Percentiles rank a stretch among this genome's conserved stretches.
Conservation (phyloP, 1,140 invertebrate species). For the Phymorhynchus buccinoides region DNA sequence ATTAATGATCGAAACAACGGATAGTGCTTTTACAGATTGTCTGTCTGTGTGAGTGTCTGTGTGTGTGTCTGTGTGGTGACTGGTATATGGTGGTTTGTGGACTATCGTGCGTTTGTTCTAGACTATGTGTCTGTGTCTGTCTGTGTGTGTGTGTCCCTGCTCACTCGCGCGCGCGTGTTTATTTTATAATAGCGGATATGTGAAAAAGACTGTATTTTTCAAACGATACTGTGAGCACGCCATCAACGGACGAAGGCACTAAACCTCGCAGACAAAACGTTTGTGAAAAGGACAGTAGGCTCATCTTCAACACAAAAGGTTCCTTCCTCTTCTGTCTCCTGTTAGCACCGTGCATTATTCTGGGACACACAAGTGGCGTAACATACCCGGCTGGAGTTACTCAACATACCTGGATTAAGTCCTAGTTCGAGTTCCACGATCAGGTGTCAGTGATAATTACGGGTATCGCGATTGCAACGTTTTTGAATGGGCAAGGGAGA, state of each 20-base stretch:
- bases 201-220: not conserved
- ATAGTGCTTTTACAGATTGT: not conserved
- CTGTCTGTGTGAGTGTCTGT: slow-evolving; percentile 18
- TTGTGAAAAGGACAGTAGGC: not conserved
- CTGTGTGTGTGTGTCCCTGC: not conserved
- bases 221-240: not conserved
- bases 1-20: not conserved
- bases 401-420: too few species aligned
- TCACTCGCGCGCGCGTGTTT: not conserved
- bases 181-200: not conserved
- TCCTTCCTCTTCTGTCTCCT: not conserved
- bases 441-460: too few species aligned
- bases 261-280: not conserved
- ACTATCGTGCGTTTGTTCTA: not conserved
- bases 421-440: too few species aligned
- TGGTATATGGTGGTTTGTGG: not conserved
- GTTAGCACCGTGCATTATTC: too few species aligned
- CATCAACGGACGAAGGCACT: not conserved
- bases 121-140: not conserved
- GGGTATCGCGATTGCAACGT: too few species aligned
- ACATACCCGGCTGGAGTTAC: too few species aligned
- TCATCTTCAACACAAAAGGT: too few species aligned
- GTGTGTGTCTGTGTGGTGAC: slow-evolving; percentile 9
- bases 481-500: too few species aligned
- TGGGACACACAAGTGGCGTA: too few species aligned